Percentiles rank a stretch among this genome's conserved stretches.
These are phyloP conservation scores for Zaprionus ornatus DNA, from an alignment of 1,140 invertebrate genomes.

Conservation along the genomic window DNA sequence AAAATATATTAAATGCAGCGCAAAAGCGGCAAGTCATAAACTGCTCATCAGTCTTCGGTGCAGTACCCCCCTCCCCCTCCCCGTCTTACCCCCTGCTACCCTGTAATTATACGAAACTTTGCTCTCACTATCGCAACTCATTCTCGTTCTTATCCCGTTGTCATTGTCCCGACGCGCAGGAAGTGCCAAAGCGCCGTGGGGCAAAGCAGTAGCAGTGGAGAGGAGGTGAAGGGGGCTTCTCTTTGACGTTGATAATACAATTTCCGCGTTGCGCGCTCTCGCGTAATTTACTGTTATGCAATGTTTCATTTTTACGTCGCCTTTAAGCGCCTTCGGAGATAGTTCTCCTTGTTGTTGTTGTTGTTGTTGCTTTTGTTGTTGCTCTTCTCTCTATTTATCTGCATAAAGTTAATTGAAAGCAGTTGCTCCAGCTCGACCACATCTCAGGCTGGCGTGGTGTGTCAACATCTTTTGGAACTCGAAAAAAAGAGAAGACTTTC, in stretches of 20 bases:
- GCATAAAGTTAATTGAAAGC: slow-evolving; percentile 80
- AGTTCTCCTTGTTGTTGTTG: slow-evolving; percentile 30
- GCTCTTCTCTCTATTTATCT: slow-evolving; percentile 71
- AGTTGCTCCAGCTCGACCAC: slow-evolving; percentile 44
- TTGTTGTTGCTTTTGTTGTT: slow-evolving; percentile 44
- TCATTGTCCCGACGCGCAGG: slow-evolving; percentile 73
- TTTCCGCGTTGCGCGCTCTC: slow-evolving; percentile 56
- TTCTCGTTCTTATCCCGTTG: slow-evolving; percentile 21
- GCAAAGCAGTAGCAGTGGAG: slow-evolving; percentile 39
- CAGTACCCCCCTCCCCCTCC: background rate
- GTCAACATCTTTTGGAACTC: slow-evolving; percentile 67
- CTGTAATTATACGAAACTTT: slow-evolving; percentile 77
- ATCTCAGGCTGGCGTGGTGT: slow-evolving; percentile 64
- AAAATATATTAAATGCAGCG: slow-evolving; percentile 69
- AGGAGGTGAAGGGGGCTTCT: slow-evolving; percentile 26
- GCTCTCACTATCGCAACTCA: slow-evolving; percentile 73
- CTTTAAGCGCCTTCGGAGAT: slow-evolving; percentile 37
- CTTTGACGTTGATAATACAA: slow-evolving; percentile 82
- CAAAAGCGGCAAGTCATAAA: slow-evolving; percentile 78
- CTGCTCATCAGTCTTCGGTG: slow-evolving; percentile 76
- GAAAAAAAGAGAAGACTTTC: slow-evolving; percentile 58
- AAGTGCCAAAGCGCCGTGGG: slow-evolving; percentile 70
- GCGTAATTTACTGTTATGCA: slow-evolving; percentile 77
- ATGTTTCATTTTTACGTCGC: slow-evolving; percentile 71
- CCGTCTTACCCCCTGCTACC: background rate